Percentiles rank a stretch among this genome's conserved stretches.
These are phyloP conservation scores for Platichthys flesus DNA, from an alignment of 2,113 vertebrate species.

Conservation along the genomic window DNA sequence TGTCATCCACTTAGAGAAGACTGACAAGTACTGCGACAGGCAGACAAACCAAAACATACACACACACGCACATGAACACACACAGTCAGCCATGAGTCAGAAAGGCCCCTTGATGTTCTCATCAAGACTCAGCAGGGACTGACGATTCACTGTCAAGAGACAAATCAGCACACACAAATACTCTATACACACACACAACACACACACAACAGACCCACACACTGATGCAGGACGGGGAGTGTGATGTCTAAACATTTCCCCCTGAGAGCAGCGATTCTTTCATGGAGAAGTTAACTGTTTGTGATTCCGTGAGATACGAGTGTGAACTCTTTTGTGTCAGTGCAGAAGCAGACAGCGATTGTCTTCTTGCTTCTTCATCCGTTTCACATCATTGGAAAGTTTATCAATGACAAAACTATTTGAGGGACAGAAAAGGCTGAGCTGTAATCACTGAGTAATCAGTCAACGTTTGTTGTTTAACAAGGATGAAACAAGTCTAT, in stretches of 20 bases:
- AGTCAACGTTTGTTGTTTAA: constrained; percentile 5
- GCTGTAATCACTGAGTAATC: constrained; percentile 8
- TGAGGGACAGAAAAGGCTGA: constrained; percentile 1
- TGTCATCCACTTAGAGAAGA: constrained; percentile 37
- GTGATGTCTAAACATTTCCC: constrained; percentile 42
- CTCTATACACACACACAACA: neutral
- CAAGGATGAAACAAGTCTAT: neutral
- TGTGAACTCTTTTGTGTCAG: neutral
- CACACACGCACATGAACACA: constrained; percentile 27
- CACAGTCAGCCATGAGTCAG: constrained; percentile 51
- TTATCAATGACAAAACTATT: constrained; percentile 20
- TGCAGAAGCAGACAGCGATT: neutral
- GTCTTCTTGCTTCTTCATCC: constrained; percentile 12
- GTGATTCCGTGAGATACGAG: neutral
- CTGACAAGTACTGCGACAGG: constrained; percentile 42
- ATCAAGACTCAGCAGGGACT: constrained; percentile 67
- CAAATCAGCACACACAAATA: constrained; percentile 38
- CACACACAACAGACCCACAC: neutral
- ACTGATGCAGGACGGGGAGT: constrained; percentile 3
- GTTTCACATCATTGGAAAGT: constrained; percentile 9
- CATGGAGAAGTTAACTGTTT: constrained; percentile 21
- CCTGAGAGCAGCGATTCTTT: constrained; percentile 17
- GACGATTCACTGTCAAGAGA: constrained; percentile 66
- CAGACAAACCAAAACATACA: constrained; percentile 45
- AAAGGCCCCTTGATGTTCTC: constrained; percentile 63